phyloP scores from a whole-genome alignment of 2,113 vertebrate species.

The Pelecanus crispus region DNA sequence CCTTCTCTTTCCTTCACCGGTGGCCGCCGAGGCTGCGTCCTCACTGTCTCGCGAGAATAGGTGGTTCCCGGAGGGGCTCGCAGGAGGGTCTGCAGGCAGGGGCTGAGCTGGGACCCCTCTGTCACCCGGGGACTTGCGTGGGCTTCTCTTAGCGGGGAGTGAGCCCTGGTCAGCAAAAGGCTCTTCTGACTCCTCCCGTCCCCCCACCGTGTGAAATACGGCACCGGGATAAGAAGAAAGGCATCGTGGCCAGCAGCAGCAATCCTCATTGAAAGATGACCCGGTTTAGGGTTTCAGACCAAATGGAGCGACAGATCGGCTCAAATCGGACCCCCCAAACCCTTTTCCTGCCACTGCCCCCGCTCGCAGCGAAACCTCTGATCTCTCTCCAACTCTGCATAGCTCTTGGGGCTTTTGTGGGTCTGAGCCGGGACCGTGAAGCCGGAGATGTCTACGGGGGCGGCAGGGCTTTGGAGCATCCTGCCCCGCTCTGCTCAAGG shows the following conservation, averaged over 20 bases:
- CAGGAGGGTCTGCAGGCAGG: background rate
- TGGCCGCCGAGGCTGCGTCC: background rate
- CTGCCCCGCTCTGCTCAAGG: background rate
- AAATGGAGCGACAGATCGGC: background rate
- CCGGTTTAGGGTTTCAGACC: conserved; percentile 3
- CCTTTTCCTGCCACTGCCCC: conserved; percentile 12
- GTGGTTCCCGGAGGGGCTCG: accelerated
- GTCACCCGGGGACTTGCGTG: accelerated
- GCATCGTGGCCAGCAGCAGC: background rate
- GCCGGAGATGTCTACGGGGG: background rate
- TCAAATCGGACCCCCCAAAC: background rate
- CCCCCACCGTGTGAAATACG: background rate
- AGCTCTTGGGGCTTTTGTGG: background rate
- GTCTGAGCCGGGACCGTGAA: background rate
- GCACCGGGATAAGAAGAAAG: background rate
- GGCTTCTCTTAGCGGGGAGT: background rate
- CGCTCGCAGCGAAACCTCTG: background rate
- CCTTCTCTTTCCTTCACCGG: background rate
- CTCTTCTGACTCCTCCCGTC: background rate
- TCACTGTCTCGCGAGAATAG: accelerated
- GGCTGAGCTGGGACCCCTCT: background rate
- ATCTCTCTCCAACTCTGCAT: conserved; percentile 12
- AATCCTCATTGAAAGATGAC: background rate
- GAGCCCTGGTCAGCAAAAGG: background rate
- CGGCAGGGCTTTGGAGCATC: background rate